Base-by-base conservation (phyloP, 2,888 invertebrate genomes). In the Lordiphosa fenestrarum region DNA sequence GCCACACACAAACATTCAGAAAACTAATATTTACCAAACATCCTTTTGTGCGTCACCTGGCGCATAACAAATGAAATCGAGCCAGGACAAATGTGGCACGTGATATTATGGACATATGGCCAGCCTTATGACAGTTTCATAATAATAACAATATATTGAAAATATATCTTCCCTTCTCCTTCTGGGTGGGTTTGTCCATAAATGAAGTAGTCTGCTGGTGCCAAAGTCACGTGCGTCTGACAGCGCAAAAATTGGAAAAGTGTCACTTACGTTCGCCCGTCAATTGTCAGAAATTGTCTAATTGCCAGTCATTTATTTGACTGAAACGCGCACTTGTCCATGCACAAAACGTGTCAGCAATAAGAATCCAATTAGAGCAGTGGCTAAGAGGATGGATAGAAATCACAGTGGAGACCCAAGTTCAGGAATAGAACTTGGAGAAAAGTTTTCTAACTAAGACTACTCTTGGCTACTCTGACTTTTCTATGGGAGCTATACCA, bases 161-260 rank as follows among this genome's bases (percentile, higher is more conserved):
- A 59, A 65, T 66, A 39, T 60, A 47, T 68, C 59, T 65, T 53
- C 36, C 30, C 15, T 4, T 15, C 40, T 10, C 19, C 37, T 15
- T 9, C 23, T 42, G 53, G 23, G 47, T 51, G 53, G 66, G 13
- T 30, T 42, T 2, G 13, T 3, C 12, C 42, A 42, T 10, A 30
- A n/a, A 13, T 42, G 25, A 25, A 6, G 23, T 5, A 5, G 2
- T 1, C 25, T 25, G 9, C 7, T 33, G 13, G 44, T 50, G 53
- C 56, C 60, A 73, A 72, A 76, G 80, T 83, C 82, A 83, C 82
- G 84, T 83, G 82, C 84, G 74, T 37, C 62, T 78, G 82, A 78
- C 84, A 82, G 69, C 30, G 25, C 13, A 44, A 30, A 41, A 57
- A 58, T 66, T 76, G 66, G 73, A 78, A 75, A 67, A 71, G 73